Conservation (phyloP, 2,888 invertebrate genomes). For the Pachycephus smyrnensis region DNA sequence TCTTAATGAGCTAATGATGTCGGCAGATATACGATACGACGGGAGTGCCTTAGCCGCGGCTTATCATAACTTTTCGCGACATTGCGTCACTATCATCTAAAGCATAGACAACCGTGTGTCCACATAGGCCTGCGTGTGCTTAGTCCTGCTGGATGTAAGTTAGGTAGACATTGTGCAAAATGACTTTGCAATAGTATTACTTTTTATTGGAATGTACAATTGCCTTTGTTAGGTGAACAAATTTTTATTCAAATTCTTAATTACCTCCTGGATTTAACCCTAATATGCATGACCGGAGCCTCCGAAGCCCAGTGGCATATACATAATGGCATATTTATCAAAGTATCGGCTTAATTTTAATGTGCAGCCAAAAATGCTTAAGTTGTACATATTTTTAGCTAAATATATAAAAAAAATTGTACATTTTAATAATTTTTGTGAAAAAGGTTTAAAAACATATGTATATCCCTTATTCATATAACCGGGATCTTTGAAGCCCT, state of each 20-base stretch:
- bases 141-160: background rate
- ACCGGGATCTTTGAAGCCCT: too few relatives aligned
- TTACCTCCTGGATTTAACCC: background rate
- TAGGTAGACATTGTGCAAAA: background rate
- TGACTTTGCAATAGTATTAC: background rate
- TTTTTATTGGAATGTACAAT: background rate
- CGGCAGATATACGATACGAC: conserved; percentile 24
- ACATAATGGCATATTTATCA: too few relatives aligned
- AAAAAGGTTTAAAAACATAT: too few relatives aligned
- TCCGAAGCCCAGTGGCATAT: too few relatives aligned
- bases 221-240: background rate
- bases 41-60: background rate
- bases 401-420: too few relatives aligned
- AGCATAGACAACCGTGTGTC: background rate
- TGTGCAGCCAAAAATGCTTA: too few relatives aligned
- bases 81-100: background rate
- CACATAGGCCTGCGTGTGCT: background rate
- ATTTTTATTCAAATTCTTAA: background rate
- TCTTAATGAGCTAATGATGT: conserved; percentile 43
- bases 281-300: too few relatives aligned
- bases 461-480: too few relatives aligned
- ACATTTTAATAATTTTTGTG: too few relatives aligned
- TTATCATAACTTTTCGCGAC: background rate
- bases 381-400: too few relatives aligned
- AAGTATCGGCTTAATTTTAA: too few relatives aligned